Base-by-base conservation (phyloP, 2,888 invertebrate species). In the Salticus scenicus region DNA sequence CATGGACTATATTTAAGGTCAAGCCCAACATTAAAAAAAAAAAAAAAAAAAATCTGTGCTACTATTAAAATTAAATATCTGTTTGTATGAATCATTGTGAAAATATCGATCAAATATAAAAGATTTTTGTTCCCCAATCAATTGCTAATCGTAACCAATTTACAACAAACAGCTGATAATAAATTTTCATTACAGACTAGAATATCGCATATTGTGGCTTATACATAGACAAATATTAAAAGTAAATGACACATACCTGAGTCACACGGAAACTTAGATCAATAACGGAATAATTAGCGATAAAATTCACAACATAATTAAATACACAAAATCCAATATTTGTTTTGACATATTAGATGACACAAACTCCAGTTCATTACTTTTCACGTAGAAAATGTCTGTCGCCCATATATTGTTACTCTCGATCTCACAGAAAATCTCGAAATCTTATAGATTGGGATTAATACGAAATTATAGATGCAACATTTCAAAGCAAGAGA, bases 331-430 rank as follows among this genome's bases (percentile, higher is more conserved):
- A 57, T 57, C 57, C 57, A 57, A 2, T 4, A 24, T 57, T 57
- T 57, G 57, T 57, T 57, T 57, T 57, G 57, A 24, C 57, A 57
- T 57, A 57, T 7, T 24, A 57, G 4, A 24, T 57, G 57, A 57
- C 57, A 57, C 24, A 57, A 17, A 24, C 17, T 1, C 1, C 4
- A 57, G 24, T 24, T 12, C 24, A 24, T 57, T 24, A 57, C 57
- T 57, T 57, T 57, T 74, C 81, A 81, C 75, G 71, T 71, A 83
- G 76, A 83, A 83, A 83, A 83, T 83, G 82, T 83, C 82, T 76
- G 82, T 83, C 82, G 82, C 82, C 82, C 82, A 80, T 80, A 37
- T 80, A 80, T 37, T 76, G 33, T 64, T 83, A 83, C 31, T 76
- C 82, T 83, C 82, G 72, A 76, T 57, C 57, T 24, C 57, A 57